Evolutionary conservation across 2,113 vertebrate species (phyloP), one percentile per base, ranked within the genome.

Genomic region (Mugil cephalus): DNA sequence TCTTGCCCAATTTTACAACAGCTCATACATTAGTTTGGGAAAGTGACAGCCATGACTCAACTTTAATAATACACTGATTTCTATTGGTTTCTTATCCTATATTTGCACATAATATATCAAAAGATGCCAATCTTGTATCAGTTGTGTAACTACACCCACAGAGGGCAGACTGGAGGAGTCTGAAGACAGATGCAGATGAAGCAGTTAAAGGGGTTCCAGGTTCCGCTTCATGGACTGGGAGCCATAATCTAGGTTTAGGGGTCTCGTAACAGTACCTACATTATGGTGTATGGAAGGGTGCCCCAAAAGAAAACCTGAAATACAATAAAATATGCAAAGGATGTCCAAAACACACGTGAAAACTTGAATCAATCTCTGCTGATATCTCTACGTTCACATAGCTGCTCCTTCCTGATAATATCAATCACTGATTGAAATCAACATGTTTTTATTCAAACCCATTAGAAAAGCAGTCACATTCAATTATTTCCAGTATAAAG

Each of bases 381-480:
- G 39, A 12, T 11, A 46, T 30, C 43, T 14, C n/a, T 56, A 21
- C n/a, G n/a, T 56, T 63, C 11, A 56, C 24, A 30, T 30, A n/a
- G n/a, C n/a, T n/a, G n/a, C n/a, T 30, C 24, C 24, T 30, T 30
- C 52, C 58, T 69, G 11, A 53, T 55, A 58, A 67, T 45, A 56
- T 55, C 36, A 38, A 58, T 56, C 38, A 30, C 4, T 47, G 21
- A 46, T 54, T 24, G 21, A 77, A 69, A 50, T 54, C 19, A 42
- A 38, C 15, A 11, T 43, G 3, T 34, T 55, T 42, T 69, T 55
- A 68, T 79, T 79, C 38, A 74, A 38, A 64, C 1, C 13, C 46
- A 65, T 69, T 36, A 75, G 19, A 55, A 52, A 73, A 63, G 36
- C 7, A 73, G 66, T 66, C 53, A 70, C 66, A 70, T 43, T 45